Evolutionary conservation across 2,113 vertebrate species (phyloP).

Genomic region (Siphamia tubifer): DNA sequence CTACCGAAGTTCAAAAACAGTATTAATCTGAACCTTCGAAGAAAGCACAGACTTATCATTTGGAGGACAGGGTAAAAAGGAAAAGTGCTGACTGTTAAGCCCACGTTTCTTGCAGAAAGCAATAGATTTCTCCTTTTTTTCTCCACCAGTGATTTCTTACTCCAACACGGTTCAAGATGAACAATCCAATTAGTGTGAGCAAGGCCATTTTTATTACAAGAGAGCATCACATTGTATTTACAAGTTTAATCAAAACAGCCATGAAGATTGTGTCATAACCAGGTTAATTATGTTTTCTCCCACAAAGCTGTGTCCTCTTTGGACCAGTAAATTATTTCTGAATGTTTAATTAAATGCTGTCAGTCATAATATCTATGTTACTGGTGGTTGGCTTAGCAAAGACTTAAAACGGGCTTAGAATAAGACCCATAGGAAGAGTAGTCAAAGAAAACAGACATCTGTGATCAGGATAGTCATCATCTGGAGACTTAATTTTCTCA

Average conservation of each 20-base stretch:
- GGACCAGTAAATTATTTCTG: constrained; percentile 54
- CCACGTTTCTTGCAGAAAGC: constrained; percentile 6
- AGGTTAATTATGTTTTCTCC: constrained; percentile 71
- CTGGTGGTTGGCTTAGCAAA: constrained; percentile 45
- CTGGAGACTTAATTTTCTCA: constrained; percentile 63
- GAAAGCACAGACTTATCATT: constrained; percentile 2
- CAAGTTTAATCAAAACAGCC: constrained; percentile 72
- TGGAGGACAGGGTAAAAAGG: not conserved
- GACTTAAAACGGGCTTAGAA: constrained; percentile 45
- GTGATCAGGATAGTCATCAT: constrained; percentile 52
- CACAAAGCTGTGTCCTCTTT: constrained; percentile 39
- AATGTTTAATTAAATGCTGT: constrained; percentile 74
- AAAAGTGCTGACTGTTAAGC: constrained; percentile 13
- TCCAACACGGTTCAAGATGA: constrained; percentile 40
- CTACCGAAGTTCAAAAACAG: not conserved
- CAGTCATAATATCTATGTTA: constrained; percentile 57
- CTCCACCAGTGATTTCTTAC: constrained; percentile 48
- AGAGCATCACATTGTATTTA: constrained; percentile 54
- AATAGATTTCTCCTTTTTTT: constrained; percentile 16
- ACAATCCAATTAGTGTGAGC: constrained; percentile 72
- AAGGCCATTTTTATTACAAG: constrained; percentile 64
- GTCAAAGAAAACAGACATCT: constrained; percentile 65
- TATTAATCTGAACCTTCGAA: not conserved
- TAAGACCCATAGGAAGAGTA: constrained; percentile 46
- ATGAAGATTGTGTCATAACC: constrained; percentile 65